Conservation (phyloP, 2,113 vertebrate species). For the Hippocampus abdominalis region DNA sequence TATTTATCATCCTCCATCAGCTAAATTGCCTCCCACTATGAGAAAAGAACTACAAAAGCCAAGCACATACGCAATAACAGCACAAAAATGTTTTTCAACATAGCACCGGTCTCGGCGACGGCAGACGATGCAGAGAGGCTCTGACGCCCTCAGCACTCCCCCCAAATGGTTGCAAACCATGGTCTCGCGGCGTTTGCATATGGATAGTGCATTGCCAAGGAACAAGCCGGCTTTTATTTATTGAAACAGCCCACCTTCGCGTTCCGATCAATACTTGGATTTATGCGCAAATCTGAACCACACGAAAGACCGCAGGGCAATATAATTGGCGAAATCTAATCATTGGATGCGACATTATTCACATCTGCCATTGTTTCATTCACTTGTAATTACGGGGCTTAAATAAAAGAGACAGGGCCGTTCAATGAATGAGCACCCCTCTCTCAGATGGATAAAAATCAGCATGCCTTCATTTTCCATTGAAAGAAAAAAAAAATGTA, state of each 20-base stretch:
- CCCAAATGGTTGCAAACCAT: slow-evolving; percentile 30
- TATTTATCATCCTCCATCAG: too few species aligned
- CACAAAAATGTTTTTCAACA: neutral
- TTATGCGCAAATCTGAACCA: slow-evolving; percentile 49
- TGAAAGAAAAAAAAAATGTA: slow-evolving; percentile 29
- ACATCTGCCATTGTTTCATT: slow-evolving; percentile 65
- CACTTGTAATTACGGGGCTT: slow-evolving; percentile 65
- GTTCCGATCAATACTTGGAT: slow-evolving; percentile 64
- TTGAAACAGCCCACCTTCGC: slow-evolving; percentile 40
- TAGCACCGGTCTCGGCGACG: neutral
- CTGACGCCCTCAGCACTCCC: slow-evolving; percentile 13
- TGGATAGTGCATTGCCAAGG: slow-evolving; percentile 20
- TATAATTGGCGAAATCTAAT: slow-evolving; percentile 70
- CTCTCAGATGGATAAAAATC: slow-evolving; percentile 50
- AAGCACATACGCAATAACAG: too few species aligned
- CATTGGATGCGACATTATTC: slow-evolving; percentile 66
- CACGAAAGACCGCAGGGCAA: slow-evolving; percentile 55
- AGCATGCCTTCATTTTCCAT: slow-evolving; percentile 38
- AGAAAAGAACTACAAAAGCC: too few species aligned
- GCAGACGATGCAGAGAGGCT: neutral
- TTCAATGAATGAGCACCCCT: slow-evolving; percentile 59
- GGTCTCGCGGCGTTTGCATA: slow-evolving; percentile 21
- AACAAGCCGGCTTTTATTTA: slow-evolving; percentile 38
- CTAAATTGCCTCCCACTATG: too few species aligned
- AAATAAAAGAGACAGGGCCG: slow-evolving; percentile 45